Evolutionary conservation across 2,888 invertebrate species (phyloP).

Genomic region (Arctia plantaginis): DNA sequence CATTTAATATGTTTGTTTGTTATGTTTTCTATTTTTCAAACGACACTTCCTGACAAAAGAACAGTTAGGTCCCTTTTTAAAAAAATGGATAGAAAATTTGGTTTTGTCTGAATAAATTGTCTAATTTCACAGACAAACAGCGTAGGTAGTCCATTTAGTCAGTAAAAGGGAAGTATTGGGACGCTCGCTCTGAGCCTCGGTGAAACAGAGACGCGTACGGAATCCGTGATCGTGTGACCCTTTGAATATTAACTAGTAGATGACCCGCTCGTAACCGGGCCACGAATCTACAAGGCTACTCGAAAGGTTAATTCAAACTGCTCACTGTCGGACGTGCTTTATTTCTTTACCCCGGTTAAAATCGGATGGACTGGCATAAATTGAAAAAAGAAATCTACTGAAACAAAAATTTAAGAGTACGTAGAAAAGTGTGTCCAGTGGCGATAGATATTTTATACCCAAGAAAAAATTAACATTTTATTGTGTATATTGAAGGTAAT

Average conservation of each 20-base stretch:
- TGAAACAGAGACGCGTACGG: constrained; percentile 74
- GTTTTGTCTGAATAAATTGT: constrained; percentile 43
- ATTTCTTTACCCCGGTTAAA: constrained; percentile 57
- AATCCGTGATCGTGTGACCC: constrained; percentile 80
- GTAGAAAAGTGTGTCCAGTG: background rate
- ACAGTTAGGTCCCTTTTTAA: constrained; percentile 27
- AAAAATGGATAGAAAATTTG: constrained; percentile 25
- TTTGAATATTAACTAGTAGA: constrained; percentile 84
- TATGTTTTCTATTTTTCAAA: no score
- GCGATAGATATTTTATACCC: background rate
- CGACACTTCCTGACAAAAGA: constrained; percentile 50
- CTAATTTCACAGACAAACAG: constrained; percentile 50
- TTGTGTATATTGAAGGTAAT: background rate
- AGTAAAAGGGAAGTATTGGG: constrained; percentile 67
- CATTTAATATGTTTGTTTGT: no score
- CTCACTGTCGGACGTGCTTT: constrained; percentile 65
- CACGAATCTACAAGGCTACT: constrained; percentile 72
- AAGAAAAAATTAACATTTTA: background rate
- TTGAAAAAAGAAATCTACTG: constrained; percentile 49
- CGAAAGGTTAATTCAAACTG: constrained; percentile 76
- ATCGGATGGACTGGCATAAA: constrained; percentile 54
- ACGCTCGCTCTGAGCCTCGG: constrained; percentile 57
- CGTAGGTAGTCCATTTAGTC: constrained; percentile 63
- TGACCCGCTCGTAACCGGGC: constrained; percentile 77
- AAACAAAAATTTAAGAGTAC: constrained; percentile 15